phyloP scores from a whole-genome alignment of 2,113 vertebrate genomes.

The Paramormyrops kingsleyae region DNA sequence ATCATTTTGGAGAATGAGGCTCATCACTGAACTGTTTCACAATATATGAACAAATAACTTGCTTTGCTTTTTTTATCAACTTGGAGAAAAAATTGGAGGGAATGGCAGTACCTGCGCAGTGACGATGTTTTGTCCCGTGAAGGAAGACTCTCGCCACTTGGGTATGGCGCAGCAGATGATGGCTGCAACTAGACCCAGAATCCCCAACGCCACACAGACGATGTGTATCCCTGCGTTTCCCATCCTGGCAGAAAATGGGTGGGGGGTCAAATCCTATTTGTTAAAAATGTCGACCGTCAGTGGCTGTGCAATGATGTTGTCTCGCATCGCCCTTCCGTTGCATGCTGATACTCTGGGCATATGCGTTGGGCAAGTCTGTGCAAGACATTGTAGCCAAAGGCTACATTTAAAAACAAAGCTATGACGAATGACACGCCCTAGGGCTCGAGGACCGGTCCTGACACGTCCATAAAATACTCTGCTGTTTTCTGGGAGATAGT shows the following conservation, averaged over 20 bases:
- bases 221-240: constrained; percentile 56
- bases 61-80: background rate
- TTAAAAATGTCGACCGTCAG: background rate
- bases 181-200: constrained; percentile 57
- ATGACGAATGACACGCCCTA: background rate
- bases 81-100: background rate
- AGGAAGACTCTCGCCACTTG: constrained; percentile 59
- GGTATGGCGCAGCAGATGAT: constrained; percentile 58
- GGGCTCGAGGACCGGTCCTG: constrained; percentile 30
- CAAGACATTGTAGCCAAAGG: constrained; percentile 35
- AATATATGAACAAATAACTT: background rate
- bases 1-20: background rate
- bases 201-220: constrained; percentile 50
- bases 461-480: constrained; percentile 31
- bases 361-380: constrained; percentile 21
- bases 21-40: background rate
- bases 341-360: background rate
- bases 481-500: background rate
- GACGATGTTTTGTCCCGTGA: constrained; percentile 57
- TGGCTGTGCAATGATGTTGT: background rate
- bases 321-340: background rate
- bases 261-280: background rate
- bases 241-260: constrained; percentile 47
- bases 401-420: constrained; percentile 20
- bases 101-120: constrained; percentile 55